Conservation (phyloP, 2,888 invertebrate genomes). For the Zaprionus bogoriensis region DNA sequence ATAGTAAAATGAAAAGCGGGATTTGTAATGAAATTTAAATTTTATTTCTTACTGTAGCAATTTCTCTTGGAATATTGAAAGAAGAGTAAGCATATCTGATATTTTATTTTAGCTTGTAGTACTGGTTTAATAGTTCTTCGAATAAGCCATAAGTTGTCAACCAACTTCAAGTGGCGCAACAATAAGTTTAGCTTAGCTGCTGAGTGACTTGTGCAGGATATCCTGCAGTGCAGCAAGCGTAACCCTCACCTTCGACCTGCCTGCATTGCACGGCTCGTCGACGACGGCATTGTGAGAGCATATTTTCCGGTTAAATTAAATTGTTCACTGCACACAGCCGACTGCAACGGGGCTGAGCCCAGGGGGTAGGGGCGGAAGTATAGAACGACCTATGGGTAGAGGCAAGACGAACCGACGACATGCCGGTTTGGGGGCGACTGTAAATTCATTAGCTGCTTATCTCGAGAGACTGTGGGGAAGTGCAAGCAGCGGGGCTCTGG, state of each 20-base stretch:
- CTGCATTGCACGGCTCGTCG: conserved; percentile 32
- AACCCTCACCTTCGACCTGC: not conserved
- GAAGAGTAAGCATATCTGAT: too few species aligned
- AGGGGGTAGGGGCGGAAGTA: too few species aligned
- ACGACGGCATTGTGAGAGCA: conserved; percentile 42
- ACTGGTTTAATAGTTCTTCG: too few species aligned
- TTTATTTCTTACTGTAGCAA: too few species aligned
- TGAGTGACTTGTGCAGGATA: conserved; percentile 5
- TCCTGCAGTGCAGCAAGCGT: not conserved
- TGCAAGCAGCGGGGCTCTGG: not conserved
- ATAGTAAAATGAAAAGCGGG: too few species aligned
- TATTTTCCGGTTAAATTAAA: conserved; percentile 76
- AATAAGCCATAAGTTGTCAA: too few species aligned
- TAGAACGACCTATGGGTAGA: too few species aligned
- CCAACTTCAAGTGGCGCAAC: too few species aligned
- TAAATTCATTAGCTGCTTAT: conserved; percentile 58
- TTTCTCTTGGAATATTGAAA: too few species aligned
- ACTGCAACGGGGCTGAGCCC: not conserved
- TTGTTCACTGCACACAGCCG: conserved; percentile 61
- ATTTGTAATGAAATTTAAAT: too few species aligned
- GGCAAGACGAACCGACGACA: too few species aligned
- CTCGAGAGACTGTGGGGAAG: conserved; percentile 1
- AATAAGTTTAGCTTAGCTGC: not conserved
- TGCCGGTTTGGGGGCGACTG: conserved; percentile 17
- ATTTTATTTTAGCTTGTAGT: too few species aligned